Percentiles rank a stretch among this genome's conserved stretches.
Evolutionary conservation across 2,888 invertebrate genomes (phyloP).

Genomic region (Chrysolina americana): DNA sequence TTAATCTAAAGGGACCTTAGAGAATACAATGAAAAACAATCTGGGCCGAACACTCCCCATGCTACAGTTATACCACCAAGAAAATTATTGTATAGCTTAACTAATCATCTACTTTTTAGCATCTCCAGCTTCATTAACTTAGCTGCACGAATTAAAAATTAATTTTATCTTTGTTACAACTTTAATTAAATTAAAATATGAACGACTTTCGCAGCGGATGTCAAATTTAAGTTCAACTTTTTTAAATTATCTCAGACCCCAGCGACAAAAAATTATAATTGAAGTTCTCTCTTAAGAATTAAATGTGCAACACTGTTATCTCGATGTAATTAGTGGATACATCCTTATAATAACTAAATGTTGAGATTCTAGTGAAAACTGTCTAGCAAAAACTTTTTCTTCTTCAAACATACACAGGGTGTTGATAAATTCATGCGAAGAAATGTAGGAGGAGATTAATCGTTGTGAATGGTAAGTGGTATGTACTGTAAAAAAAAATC

Average conservation of each 20-base stretch:
- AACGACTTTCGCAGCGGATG: slow-evolving; percentile 64
- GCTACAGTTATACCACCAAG: slow-evolving; percentile 61
- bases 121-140: slow-evolving; percentile 62
- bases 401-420: no score
- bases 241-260: slow-evolving; percentile 51
- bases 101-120: slow-evolving; percentile 61
- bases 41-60: slow-evolving; percentile 66
- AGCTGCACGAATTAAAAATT: slow-evolving; percentile 69
- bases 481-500: no score
- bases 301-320: slow-evolving; percentile 44
- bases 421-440: no score
- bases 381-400: background rate
- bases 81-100: slow-evolving; percentile 63
- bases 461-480: no score
- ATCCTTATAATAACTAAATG: slow-evolving; percentile 33
- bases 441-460: no score
- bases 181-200: slow-evolving; percentile 69
- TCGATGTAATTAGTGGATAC: slow-evolving; percentile 42
- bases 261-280: slow-evolving; percentile 53
- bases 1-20: slow-evolving; percentile 68
- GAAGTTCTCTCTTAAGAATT: slow-evolving; percentile 44
- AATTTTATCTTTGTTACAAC: slow-evolving; percentile 69
- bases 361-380: background rate
- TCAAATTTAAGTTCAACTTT: slow-evolving; percentile 60
- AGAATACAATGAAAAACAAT: slow-evolving; percentile 69